phyloP scores from a whole-genome alignment of 2,797 vertebrate genomes.

The Peromyscus aztecus region DNA sequence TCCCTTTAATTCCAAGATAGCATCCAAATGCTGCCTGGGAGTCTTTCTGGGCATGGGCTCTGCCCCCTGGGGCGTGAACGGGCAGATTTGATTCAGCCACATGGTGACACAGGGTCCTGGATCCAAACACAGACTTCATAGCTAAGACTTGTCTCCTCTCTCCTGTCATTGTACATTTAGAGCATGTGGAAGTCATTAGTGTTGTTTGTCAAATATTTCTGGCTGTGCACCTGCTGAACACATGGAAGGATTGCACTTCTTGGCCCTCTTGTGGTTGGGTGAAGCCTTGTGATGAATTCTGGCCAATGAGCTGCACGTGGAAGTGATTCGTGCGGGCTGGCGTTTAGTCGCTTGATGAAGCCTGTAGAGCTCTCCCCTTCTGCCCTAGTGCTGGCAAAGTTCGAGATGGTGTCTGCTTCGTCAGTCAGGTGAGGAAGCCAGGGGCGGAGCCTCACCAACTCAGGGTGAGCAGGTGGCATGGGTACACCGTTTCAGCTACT shows the following conservation, averaged over 20 bases:
- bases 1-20: slow-evolving; percentile 69
- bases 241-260: slow-evolving; percentile 80
- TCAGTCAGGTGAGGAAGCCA: background rate
- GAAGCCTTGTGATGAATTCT: slow-evolving; percentile 77
- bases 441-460: background rate
- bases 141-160: slow-evolving; percentile 71
- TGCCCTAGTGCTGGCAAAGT: slow-evolving; percentile 28
- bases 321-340: slow-evolving; percentile 63
- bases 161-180: slow-evolving; percentile 82
- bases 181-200: slow-evolving; percentile 85
- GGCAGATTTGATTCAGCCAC: slow-evolving; percentile 79
- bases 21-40: slow-evolving; percentile 69
- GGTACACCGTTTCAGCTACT: background rate
- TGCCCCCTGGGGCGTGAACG: slow-evolving; percentile 68
- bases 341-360: slow-evolving; percentile 44
- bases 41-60: slow-evolving; percentile 72
- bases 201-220: slow-evolving; percentile 85
- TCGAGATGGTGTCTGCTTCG: background rate
- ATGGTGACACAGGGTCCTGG: slow-evolving; percentile 69
- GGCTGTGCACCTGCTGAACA: slow-evolving; percentile 83
- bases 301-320: slow-evolving; percentile 76
- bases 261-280: slow-evolving; percentile 82
- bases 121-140: slow-evolving; percentile 81
- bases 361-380: slow-evolving; percentile 8
- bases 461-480: background rate